Evolutionary conservation across 2,113 vertebrate species (phyloP).

Genomic region (Aleadryas rufinucha): DNA sequence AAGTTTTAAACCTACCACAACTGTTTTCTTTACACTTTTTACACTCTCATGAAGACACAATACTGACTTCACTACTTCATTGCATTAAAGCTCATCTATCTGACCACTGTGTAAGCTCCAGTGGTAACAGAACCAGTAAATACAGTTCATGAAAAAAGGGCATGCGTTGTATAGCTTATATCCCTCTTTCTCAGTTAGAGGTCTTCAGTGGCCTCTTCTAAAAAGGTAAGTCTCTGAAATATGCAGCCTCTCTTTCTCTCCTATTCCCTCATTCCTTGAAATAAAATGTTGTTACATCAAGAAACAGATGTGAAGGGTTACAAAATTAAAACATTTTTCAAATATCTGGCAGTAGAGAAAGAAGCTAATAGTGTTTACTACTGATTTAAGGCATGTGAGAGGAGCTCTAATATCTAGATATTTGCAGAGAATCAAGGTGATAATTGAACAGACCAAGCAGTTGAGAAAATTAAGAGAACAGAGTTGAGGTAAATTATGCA

Average conservation of each 20-base stretch:
- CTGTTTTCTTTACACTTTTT: background rate
- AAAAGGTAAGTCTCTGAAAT: background rate
- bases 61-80: background rate
- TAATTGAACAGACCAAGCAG: background rate
- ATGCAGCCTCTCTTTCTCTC: background rate
- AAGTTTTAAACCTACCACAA: too few relatives aligned
- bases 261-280: background rate
- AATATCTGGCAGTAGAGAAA: background rate
- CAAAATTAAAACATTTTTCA: background rate
- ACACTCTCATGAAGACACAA: background rate
- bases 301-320: background rate
- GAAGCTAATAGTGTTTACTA: background rate
- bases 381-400: background rate
- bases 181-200: background rate
- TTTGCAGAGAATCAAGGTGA: background rate
- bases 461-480: background rate
- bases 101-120: background rate
- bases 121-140: background rate
- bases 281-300: background rate
- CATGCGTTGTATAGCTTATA: rapidly evolving
- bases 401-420: background rate
- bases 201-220: background rate
- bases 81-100: background rate
- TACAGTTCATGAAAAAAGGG: background rate
- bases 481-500: background rate